These are phyloP conservation scores for Shargacucullia verbasci DNA, from an alignment of 2,888 invertebrate genomes.

Conservation along the genomic window DNA sequence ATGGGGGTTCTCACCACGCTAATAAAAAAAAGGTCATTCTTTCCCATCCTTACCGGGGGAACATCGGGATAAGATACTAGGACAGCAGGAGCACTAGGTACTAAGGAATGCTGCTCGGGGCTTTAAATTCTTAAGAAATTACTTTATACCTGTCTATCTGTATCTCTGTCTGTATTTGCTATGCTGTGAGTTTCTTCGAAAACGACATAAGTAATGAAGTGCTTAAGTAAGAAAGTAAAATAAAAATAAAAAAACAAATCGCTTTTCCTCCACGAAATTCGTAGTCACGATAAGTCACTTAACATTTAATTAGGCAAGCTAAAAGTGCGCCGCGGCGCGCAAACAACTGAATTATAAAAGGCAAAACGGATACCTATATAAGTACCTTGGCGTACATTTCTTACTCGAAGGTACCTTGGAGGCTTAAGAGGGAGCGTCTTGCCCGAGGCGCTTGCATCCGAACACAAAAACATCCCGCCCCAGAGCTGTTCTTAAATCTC, in stretches of 20 bases:
- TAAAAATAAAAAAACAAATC: constrained; percentile 41
- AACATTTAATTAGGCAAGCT: constrained; percentile 59
- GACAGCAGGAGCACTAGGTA: not conserved
- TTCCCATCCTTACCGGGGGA: no score
- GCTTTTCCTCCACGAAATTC: constrained; percentile 38
- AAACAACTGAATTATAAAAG: constrained; percentile 62
- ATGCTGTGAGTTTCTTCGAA: no score
- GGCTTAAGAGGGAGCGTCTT: constrained; percentile 59
- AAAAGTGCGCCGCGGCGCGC: constrained; percentile 54
- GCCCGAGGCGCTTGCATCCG: constrained; percentile 65
- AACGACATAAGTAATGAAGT: no score
- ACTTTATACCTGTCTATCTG: no score
- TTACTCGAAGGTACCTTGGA: constrained; percentile 41
- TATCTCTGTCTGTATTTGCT: no score
- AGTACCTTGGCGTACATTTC: constrained; percentile 37
- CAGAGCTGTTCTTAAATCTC: constrained; percentile 86
- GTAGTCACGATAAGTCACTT: constrained; percentile 58
- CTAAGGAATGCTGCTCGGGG: not conserved
- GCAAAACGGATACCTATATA: constrained; percentile 48
- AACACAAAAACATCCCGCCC: constrained; percentile 78
- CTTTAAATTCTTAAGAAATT: not conserved
- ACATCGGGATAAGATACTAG: no score
- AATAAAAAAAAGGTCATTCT: no score
- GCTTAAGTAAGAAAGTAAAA: constrained; percentile 13
- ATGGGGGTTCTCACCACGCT: no score